Evolutionary conservation across 1,140 invertebrate genomes (phyloP).

Genomic region (Drosophila bocqueti): DNA sequence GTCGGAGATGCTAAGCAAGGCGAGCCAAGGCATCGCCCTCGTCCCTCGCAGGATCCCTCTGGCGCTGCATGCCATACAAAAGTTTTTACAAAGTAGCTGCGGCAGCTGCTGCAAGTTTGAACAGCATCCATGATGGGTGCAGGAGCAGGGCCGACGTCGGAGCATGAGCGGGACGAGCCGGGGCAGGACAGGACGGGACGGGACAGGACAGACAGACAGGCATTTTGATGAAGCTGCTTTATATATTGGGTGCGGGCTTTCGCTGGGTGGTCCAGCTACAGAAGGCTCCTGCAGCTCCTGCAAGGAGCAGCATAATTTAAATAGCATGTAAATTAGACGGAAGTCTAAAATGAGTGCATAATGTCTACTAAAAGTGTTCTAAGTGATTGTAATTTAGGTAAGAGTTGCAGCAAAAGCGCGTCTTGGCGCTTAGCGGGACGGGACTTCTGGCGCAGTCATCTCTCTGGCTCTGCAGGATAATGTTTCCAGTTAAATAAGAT

Average conservation of each 20-base stretch:
- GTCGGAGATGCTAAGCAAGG: conserved; percentile 62
- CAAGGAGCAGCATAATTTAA: conserved; percentile 74
- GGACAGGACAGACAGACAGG: conserved; percentile 50
- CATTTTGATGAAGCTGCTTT: conserved; percentile 80
- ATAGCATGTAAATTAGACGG: conserved; percentile 84
- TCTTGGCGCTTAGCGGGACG: not conserved
- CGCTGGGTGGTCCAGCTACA: conserved; percentile 13
- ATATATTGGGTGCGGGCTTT: conserved; percentile 66
- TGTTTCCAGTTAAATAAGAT: not conserved
- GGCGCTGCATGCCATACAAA: conserved; percentile 57
- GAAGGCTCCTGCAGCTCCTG: conserved; percentile 12
- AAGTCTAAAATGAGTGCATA: conserved; percentile 83
- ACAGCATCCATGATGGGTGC: conserved; percentile 50
- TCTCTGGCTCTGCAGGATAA: not conserved
- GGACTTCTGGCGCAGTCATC: not conserved
- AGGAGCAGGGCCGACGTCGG: conserved; percentile 7
- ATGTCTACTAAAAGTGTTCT: conserved; percentile 81
- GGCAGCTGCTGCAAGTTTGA: conserved; percentile 81
- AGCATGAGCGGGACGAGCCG: conserved; percentile 1
- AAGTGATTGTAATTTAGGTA: conserved; percentile 83
- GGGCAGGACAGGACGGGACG: not conserved
- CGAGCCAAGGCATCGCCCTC: conserved; percentile 29
- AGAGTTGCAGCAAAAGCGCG: conserved; percentile 41
- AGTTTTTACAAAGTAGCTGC: conserved; percentile 81
- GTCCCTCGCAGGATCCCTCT: conserved; percentile 13